phyloP scores from a whole-genome alignment of 2,113 vertebrate species.

The Ceratotherium simum region DNA sequence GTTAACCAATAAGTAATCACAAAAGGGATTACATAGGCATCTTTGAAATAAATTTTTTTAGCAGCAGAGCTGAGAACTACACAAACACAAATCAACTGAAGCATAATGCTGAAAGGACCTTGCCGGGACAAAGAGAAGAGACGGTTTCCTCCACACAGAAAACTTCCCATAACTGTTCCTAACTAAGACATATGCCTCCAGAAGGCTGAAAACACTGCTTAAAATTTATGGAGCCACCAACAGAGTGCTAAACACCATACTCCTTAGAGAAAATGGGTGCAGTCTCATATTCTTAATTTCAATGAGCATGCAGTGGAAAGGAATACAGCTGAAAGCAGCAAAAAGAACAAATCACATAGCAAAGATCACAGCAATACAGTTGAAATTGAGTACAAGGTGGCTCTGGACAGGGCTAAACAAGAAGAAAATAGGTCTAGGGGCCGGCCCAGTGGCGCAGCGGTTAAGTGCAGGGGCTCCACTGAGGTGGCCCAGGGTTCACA shows the following conservation, averaged over 20 bases:
- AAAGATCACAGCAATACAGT: background rate
- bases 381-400: background rate
- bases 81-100: constrained; percentile 61
- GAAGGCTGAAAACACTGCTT: constrained; percentile 21
- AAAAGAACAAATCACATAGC: background rate
- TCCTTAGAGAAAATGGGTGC: background rate
- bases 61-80: background rate
- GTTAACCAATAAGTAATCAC: constrained; percentile 12
- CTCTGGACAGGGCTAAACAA: background rate
- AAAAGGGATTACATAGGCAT: background rate
- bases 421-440: too few relatives aligned
- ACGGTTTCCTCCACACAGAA: background rate
- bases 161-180: constrained; percentile 3
- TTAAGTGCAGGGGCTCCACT: too few relatives aligned
- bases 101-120: background rate
- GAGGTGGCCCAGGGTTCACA: too few relatives aligned
- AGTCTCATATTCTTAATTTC: background rate
- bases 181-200: background rate
- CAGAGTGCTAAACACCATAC: background rate
- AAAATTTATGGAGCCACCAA: background rate
- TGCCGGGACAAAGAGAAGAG: background rate
- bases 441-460: too few relatives aligned
- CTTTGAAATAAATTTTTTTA: background rate
- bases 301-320: background rate
- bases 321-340: constrained; percentile 22